A percentile compares a stretch with the other conserved stretches of the same genome.
These are phyloP conservation scores for Siphonodentalium dalli DNA, from an alignment of 2,888 invertebrate genomes.

Conservation along the genomic window DNA sequence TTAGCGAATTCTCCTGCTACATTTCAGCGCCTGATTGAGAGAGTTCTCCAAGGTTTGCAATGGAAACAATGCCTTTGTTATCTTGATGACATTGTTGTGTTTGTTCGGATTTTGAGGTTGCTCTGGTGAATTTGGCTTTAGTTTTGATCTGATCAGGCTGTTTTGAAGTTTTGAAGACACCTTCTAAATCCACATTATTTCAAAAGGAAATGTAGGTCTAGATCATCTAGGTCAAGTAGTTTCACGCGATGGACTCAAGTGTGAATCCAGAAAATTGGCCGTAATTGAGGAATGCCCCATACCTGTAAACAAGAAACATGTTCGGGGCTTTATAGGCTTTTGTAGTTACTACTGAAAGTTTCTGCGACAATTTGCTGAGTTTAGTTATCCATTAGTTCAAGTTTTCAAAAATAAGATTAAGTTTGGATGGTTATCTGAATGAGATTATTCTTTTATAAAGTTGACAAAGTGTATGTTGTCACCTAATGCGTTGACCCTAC, in stretches of 20 bases:
- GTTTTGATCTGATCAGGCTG: conserved; percentile 5
- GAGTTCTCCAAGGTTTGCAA: conserved; percentile 3
- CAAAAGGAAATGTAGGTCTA: conserved; percentile 2
- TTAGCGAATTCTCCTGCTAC: conserved; percentile 10
- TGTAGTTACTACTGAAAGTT: conserved; percentile 2
- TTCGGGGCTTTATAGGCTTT: conserved; percentile 4
- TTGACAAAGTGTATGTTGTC: conserved; percentile 1
- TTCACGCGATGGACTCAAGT: background rate
- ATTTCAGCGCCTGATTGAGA: conserved; percentile 9
- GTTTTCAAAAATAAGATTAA: background rate
- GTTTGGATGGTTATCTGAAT: conserved; percentile 5
- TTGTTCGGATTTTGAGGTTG: background rate
- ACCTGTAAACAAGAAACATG: background rate
- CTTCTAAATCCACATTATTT: conserved; percentile 4
- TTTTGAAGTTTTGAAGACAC: conserved; percentile 7
- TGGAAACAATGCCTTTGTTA: conserved; percentile 11
- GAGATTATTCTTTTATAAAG: conserved; percentile 1
- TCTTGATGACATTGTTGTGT: conserved; percentile 16
- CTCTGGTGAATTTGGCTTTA: conserved; percentile 4
- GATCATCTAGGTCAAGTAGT: conserved; percentile 6
- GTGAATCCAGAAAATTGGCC: conserved; percentile 3
- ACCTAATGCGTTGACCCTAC: background rate
- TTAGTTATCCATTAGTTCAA: background rate
- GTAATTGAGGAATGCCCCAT: conserved; percentile 3
- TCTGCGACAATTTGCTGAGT: background rate